A percentile compares a stretch with the other conserved stretches of the same genome.
These are phyloP conservation scores for Eurois occulta DNA, from an alignment of 2,888 invertebrate genomes.

Conservation along the genomic window DNA sequence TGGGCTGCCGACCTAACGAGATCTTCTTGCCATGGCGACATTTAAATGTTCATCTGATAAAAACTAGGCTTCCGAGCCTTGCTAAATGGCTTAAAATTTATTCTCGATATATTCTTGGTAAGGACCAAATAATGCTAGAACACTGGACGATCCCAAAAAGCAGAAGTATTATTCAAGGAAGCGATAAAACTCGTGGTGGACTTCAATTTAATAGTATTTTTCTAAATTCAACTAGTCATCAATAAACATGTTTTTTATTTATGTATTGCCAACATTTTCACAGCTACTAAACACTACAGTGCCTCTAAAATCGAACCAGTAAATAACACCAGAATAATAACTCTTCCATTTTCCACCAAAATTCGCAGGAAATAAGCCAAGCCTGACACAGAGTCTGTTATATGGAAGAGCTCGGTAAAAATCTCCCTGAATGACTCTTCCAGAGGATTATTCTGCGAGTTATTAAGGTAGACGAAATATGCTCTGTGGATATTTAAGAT, in stretches of 20 bases:
- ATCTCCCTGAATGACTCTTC: conserved; percentile 37
- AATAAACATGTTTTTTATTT: not conserved
- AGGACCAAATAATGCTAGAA: no score
- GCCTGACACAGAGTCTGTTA: conserved; percentile 46
- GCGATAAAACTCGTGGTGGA: not conserved
- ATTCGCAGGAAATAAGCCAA: conserved; percentile 52
- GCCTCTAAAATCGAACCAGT: not conserved
- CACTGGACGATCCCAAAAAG: not conserved
- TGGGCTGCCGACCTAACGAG: no score
- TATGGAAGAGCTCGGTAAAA: conserved; percentile 42
- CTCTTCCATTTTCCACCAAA: conserved; percentile 56
- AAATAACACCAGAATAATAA: conserved; percentile 17
- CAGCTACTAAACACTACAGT: not conserved
- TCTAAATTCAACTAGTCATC: not conserved
- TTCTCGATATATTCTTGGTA: no score
- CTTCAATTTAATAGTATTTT: not conserved
- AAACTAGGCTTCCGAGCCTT: no score
- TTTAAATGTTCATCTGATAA: no score
- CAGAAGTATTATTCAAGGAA: not conserved
- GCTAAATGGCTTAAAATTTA: no score
- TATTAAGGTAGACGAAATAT: conserved; percentile 56
- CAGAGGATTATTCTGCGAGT: conserved; percentile 47
- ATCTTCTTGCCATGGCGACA: no score
- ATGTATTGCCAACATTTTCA: not conserved
- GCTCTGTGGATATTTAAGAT: conserved; percentile 42